phyloP scores from a whole-genome alignment of 2,797 vertebrate genomes.

The Sphaeramia orbicularis region DNA sequence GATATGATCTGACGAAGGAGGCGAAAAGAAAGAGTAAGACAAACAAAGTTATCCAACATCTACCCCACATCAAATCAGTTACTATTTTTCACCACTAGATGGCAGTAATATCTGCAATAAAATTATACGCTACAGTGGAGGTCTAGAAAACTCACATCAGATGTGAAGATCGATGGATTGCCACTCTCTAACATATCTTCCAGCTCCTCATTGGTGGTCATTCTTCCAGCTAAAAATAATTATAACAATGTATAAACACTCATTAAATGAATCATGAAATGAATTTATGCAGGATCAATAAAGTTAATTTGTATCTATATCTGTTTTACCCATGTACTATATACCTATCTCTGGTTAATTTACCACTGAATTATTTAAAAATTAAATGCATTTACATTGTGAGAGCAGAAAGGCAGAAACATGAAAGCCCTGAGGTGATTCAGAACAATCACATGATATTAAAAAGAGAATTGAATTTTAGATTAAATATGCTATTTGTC shows the following conservation, averaged over 20 bases:
- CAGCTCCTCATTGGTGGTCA: slow-evolving; percentile 93
- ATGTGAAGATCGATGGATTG: slow-evolving; percentile 94
- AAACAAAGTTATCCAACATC: neutral
- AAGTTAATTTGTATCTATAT: too few relatives aligned
- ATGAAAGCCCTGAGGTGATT: too few relatives aligned
- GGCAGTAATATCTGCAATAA: slow-evolving; percentile 16
- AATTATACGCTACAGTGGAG: neutral
- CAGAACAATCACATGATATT: too few relatives aligned
- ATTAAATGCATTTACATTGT: too few relatives aligned
- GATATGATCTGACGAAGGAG: slow-evolving; percentile 90
- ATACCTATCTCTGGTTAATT: too few relatives aligned
- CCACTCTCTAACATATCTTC: slow-evolving; percentile 96
- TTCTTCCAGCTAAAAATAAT: slow-evolving; percentile 88
- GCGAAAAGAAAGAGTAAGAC: neutral
- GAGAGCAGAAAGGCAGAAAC: too few relatives aligned
- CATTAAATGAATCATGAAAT: too few relatives aligned
- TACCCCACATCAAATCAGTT: neutral
- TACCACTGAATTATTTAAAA: too few relatives aligned
- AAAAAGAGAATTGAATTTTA: too few relatives aligned
- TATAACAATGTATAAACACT: neutral
- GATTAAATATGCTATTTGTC: too few relatives aligned
- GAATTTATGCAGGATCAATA: too few relatives aligned
- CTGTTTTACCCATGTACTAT: too few relatives aligned
- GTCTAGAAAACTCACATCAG: slow-evolving; percentile 87
- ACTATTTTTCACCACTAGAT: slow-evolving; percentile 42